These are phyloP conservation scores for Callithrix jacchus DNA, from an alignment of 2,113 vertebrate genomes.

Conservation along the genomic window DNA sequence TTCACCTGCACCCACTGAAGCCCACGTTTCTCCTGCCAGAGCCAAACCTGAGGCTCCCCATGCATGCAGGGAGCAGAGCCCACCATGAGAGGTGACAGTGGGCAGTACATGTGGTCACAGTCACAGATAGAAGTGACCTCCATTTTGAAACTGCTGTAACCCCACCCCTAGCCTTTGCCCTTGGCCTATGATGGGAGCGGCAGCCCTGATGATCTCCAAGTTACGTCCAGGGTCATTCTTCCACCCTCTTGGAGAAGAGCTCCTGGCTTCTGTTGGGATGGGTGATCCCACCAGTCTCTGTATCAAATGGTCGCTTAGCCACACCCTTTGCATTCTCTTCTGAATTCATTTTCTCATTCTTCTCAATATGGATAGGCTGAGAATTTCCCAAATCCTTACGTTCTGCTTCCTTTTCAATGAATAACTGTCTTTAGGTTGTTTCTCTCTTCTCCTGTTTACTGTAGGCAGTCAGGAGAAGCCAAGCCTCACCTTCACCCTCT, in stretches of 20 bases:
- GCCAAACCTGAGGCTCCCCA: no score
- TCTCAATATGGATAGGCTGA: background rate
- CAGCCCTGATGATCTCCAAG: background rate
- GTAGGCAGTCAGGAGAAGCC: background rate
- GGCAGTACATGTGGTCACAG: no score
- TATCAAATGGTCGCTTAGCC: rapidly evolving
- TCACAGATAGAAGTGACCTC: rapidly evolving
- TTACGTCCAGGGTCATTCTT: no score
- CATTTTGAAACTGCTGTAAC: background rate
- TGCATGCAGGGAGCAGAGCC: background rate
- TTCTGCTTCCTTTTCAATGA: background rate
- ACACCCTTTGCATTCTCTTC: background rate
- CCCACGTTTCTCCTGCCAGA: background rate
- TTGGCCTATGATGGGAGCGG: background rate
- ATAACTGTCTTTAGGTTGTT: background rate
- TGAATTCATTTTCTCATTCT: background rate
- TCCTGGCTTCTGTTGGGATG: background rate
- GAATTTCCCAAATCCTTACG: background rate
- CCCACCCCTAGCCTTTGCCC: rapidly evolving
- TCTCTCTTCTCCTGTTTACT: background rate
- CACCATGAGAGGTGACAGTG: rapidly evolving
- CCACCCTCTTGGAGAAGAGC: no score
- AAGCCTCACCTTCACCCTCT: background rate
- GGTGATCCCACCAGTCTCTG: no score
- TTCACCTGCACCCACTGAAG: no score